A percentile compares a stretch with the other conserved stretches of the same genome.
These are phyloP conservation scores for Lampris megalopsis DNA, from an alignment of 2,113 vertebrate genomes.

Conservation along the genomic window DNA sequence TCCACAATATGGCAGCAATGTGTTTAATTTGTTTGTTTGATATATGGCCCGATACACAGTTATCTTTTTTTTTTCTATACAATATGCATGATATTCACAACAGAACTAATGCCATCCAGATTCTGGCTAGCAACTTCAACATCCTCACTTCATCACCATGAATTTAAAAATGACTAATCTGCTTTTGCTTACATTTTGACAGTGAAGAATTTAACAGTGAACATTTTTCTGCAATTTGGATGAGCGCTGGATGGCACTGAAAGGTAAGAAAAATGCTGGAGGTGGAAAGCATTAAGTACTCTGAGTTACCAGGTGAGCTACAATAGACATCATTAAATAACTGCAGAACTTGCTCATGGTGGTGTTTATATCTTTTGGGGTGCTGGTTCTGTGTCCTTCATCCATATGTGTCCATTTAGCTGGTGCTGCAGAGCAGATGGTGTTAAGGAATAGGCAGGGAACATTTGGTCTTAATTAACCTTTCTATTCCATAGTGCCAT, in stretches of 20 bases:
- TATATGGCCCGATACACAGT: conserved; percentile 33
- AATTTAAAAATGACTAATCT: background rate
- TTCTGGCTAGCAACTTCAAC: background rate
- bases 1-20: conserved; percentile 18
- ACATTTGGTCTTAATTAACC: conserved; percentile 81
- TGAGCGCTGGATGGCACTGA: no score
- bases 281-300: background rate
- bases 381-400: background rate
- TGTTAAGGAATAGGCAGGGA: conserved; percentile 53
- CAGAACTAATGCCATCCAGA: no score
- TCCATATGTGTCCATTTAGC: conserved; percentile 17
- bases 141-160: no score
- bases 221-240: no score
- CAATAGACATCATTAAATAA: background rate
- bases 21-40: conserved; percentile 41
- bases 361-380: background rate
- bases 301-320: background rate
- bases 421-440: conserved; percentile 59
- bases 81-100: no score
- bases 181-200: background rate
- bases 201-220: no score
- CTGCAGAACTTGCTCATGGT: background rate
- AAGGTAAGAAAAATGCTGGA: background rate
- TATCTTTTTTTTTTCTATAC: no score
- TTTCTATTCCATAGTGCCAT: conserved; percentile 69